Conservation (phyloP, 1,140 invertebrate genomes). For the Trichogramma pretiosum region DNA sequence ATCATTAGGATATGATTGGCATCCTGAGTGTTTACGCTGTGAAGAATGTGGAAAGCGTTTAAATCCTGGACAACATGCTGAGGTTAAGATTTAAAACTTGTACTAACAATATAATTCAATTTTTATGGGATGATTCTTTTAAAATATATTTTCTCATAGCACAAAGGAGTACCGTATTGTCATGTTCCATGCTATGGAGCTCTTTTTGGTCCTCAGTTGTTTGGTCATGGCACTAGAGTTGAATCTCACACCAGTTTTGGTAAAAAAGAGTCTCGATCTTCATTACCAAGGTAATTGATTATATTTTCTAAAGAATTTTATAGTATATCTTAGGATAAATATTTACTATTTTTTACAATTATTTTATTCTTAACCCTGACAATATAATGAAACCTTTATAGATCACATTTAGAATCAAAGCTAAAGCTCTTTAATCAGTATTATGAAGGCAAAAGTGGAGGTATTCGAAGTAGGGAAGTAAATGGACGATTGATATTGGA, state of each 20-base stretch:
- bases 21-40: constrained; percentile 81
- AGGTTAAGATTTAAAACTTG: constrained; percentile 46
- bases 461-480: constrained; percentile 64
- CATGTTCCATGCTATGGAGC: constrained; percentile 85
- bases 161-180: constrained; percentile 85
- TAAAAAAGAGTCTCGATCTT: constrained; percentile 51
- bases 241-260: constrained; percentile 81
- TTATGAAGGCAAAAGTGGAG: constrained; percentile 69
- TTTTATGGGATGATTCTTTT: background rate
- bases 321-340: background rate
- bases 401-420: constrained; percentile 69
- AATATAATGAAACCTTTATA: constrained; percentile 28
- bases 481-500: constrained; percentile 71
- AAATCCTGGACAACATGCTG: constrained; percentile 80
- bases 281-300: constrained; percentile 34
- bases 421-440: constrained; percentile 72
- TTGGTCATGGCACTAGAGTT: constrained; percentile 78
- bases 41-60: constrained; percentile 86
- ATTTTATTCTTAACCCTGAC: constrained; percentile 3
- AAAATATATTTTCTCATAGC: constrained; percentile 44
- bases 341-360: constrained; percentile 1
- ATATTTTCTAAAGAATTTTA: background rate
- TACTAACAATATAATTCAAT: background rate
- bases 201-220: constrained; percentile 76
- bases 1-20: constrained; percentile 87